phyloP scores from a whole-genome alignment of 2,113 vertebrate genomes.

The Gadus macrocephalus region DNA sequence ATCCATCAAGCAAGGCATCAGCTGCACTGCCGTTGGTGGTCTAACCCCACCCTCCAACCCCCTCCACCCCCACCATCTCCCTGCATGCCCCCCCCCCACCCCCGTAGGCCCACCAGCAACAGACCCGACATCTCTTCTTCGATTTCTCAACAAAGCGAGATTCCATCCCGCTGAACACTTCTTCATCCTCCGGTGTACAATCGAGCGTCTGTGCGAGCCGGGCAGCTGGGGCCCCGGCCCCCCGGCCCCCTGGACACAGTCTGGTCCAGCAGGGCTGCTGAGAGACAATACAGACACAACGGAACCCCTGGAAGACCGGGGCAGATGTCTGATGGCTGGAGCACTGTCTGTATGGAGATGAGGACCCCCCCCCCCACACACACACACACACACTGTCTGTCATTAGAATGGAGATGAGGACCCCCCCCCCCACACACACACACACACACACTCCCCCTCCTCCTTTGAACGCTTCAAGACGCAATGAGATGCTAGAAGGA shows the following conservation, averaged over 20 bases:
- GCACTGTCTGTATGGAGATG: constrained; percentile 39
- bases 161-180: constrained; percentile 31
- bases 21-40: constrained; percentile 31
- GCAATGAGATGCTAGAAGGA: too few species aligned
- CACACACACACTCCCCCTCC: too few species aligned
- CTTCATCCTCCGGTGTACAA: constrained; percentile 21
- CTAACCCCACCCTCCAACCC: neutral
- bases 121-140: constrained; percentile 43
- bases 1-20: constrained; percentile 22
- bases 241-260: constrained; percentile 63
- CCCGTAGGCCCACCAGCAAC: constrained; percentile 25
- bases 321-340: constrained; percentile 54
- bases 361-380: neutral
- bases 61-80: too few species aligned
- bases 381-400: constrained; percentile 22
- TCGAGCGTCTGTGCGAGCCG: constrained; percentile 24
- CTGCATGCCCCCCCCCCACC: constrained; percentile 1
- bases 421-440: too few species aligned
- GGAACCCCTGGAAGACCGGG: neutral
- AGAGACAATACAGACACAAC: too few species aligned
- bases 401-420: too few species aligned
- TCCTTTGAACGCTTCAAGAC: too few species aligned
- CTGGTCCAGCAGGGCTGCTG: constrained; percentile 8
- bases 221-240: constrained; percentile 57
- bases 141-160: constrained; percentile 36